Base-by-base conservation (phyloP, 2,888 invertebrate species). In the Campaea margaritaria region DNA sequence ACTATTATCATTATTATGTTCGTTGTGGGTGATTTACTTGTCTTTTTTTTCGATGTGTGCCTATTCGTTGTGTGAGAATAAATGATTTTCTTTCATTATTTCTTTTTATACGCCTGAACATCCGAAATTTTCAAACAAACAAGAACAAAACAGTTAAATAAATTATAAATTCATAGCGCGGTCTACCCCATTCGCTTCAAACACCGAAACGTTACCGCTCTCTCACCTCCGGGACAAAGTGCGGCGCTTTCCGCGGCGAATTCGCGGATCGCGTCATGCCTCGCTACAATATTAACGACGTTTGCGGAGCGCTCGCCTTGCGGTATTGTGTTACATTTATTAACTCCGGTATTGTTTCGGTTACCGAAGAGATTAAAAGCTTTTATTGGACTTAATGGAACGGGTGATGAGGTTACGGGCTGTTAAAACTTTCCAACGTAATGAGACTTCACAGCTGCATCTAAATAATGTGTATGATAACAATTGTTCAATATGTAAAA, bases 241-340 rank as follows among this genome's bases (percentile, higher is more conserved):
- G n/a, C n/a, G 28, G 31, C 10, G 8, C 31, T 31, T 31, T 31
- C 16, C 15, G 36, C 14, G n/a, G 41, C 36, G 34, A 39, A 43
- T 43, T 36, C 58, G 21, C 41, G 34, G 41, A 41, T 39, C 44
- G 49, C 44, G 34, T 41, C 13, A 13, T 38, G 28, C 38, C 45
- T 27, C 31, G 16, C 43, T 58, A 16, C 45, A 53, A 45, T 53
- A 53, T 53, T 53, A 58, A 49, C 53, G 48, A 58, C n/a, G 53
- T 53, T 49, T 53, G 49, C 49, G 43, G 48, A 53, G 38, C 53
- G 31, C 53, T 53, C 53, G 39, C 49, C 58, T 53, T 53, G 53
- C 5, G 58, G 53, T 53, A 58, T 53, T 53, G 58, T 58, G 58
- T 45, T 58, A 53, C 49, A 45, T 58, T 58, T 58, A 58, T 53